These are phyloP conservation scores for Volucella inflata DNA, from an alignment of 2,888 invertebrate species.

Conservation along the genomic window DNA sequence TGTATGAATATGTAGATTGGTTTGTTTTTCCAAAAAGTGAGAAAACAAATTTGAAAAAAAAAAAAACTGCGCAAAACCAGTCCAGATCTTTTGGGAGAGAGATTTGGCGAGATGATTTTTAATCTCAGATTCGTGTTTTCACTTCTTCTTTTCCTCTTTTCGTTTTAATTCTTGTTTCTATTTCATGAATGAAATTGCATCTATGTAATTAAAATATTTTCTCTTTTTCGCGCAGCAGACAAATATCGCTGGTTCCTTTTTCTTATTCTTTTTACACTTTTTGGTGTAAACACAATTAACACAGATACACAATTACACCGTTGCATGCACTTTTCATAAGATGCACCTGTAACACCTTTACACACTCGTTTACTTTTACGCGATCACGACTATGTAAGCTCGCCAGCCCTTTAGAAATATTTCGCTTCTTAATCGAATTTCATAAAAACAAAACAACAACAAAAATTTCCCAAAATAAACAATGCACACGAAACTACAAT, in stretches of 20 bases:
- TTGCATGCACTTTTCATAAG: constrained; percentile 43
- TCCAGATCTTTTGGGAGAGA: too few species aligned
- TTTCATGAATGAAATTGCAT: constrained; percentile 73
- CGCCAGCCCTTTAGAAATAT: constrained; percentile 23
- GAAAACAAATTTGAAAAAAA: too few species aligned
- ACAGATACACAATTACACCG: constrained; percentile 63
- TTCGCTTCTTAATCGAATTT: constrained; percentile 55
- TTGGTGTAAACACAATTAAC: constrained; percentile 70
- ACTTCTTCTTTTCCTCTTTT: constrained; percentile 35
- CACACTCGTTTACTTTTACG: constrained; percentile 32
- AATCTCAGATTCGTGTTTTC: constrained; percentile 57
- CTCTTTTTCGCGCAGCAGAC: constrained; percentile 62
- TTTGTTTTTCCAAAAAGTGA: too few species aligned
- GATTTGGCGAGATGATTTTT: neutral
- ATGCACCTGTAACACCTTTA: constrained; percentile 66
- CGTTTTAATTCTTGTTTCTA: constrained; percentile 48
- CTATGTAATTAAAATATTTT: constrained; percentile 69
- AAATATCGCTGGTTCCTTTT: constrained; percentile 51
- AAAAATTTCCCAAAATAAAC: constrained; percentile 63
- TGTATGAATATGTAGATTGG: too few species aligned
- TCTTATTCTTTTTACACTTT: constrained; percentile 23
- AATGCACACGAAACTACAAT: constrained; percentile 22
- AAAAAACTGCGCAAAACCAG: too few species aligned
- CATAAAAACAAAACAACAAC: constrained; percentile 26
- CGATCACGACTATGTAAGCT: constrained; percentile 18